phyloP scores from a whole-genome alignment of 1,140 invertebrate genomes.

The Drosophila truncata region DNA sequence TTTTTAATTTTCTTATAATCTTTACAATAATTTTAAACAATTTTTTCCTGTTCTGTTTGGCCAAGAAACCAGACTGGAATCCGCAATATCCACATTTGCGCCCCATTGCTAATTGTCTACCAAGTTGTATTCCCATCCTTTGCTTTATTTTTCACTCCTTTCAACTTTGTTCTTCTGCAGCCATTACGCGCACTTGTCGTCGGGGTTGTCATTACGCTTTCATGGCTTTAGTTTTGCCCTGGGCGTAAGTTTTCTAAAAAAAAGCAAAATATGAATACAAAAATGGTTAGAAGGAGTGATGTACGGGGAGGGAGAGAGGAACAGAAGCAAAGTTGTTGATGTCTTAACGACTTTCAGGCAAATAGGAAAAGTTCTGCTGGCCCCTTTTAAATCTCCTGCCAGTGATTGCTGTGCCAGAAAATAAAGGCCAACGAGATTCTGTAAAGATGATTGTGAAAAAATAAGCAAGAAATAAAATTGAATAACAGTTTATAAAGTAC shows the following conservation, averaged over 20 bases:
- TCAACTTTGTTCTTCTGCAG: slow-evolving; percentile 30
- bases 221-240: slow-evolving; percentile 70
- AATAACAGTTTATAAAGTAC: background rate
- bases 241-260: slow-evolving; percentile 54
- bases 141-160: slow-evolving; percentile 7
- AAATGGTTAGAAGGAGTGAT: slow-evolving; percentile 29
- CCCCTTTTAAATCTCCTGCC: slow-evolving; percentile 37
- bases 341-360: slow-evolving; percentile 64
- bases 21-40: background rate
- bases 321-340: slow-evolving; percentile 11
- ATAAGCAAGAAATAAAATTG: background rate
- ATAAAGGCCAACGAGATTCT: background rate
- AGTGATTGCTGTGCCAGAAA: slow-evolving; percentile 32
- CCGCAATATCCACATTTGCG: slow-evolving; percentile 13
- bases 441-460: background rate
- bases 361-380: slow-evolving; percentile 61
- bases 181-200: slow-evolving; percentile 68
- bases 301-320: background rate
- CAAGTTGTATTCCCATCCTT: slow-evolving; percentile 32
- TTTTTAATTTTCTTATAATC: background rate
- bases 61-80: background rate
- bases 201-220: slow-evolving; percentile 72
- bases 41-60: slow-evolving; percentile 2
- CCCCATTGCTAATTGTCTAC: slow-evolving; percentile 64
- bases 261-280: slow-evolving; percentile 68